Conservation (phyloP, 1,140 invertebrate species). For the Brachionus rubens region DNA sequence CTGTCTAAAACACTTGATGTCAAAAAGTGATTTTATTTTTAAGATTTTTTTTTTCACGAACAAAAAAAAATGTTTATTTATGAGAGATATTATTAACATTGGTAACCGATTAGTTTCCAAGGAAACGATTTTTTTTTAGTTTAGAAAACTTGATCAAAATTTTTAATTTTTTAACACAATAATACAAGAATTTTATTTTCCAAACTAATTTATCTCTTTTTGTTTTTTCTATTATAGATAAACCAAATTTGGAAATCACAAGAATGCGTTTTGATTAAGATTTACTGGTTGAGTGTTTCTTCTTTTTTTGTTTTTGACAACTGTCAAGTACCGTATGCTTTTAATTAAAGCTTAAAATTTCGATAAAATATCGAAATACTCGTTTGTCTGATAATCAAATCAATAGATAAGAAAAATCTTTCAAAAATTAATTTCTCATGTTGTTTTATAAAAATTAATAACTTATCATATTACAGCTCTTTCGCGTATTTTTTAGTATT, state of each 20-base stretch:
- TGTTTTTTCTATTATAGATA: too few species aligned
- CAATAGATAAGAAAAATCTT: background rate
- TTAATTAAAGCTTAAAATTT: too few species aligned
- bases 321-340: too few species aligned
- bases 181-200: too few species aligned
- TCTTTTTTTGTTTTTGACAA: too few species aligned
- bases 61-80: too few species aligned
- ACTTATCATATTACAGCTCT: constrained; percentile 22
- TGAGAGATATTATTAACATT: background rate
- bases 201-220: too few species aligned
- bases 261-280: too few species aligned
- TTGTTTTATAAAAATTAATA: constrained; percentile 38
- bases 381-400: too few species aligned
- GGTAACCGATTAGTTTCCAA: background rate
- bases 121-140: background rate
- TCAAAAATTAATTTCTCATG: background rate
- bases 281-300: too few species aligned
- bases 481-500: too few species aligned
- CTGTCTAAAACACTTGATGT: background rate
- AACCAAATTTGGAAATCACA: too few species aligned
- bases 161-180: background rate
- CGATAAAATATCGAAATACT: background rate
- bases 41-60: background rate
- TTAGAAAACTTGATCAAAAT: constrained; percentile 2
- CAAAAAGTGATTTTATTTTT: constrained; percentile 21